Percentiles rank a stretch among this genome's conserved stretches.
Evolutionary conservation across 1,140 invertebrate species (phyloP).

Genomic region (Bombus turneri): DNA sequence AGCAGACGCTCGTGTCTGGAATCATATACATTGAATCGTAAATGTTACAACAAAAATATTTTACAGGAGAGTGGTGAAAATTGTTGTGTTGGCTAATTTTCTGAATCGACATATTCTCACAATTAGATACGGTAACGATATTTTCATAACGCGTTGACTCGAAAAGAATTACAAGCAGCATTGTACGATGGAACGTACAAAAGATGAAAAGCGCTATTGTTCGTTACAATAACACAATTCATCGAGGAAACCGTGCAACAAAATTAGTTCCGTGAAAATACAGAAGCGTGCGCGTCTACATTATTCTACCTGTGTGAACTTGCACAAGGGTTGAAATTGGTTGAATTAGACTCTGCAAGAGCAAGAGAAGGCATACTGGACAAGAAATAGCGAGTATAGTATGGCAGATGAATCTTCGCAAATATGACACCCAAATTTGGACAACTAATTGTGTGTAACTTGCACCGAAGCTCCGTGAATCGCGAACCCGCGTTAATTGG

Average conservation of each 20-base stretch:
- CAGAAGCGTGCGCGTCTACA: background rate
- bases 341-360: background rate
- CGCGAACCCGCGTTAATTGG: background rate
- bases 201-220: too few species aligned
- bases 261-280: background rate
- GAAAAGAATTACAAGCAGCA: too few species aligned
- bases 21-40: background rate
- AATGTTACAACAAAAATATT: background rate
- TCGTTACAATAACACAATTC: background rate
- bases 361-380: background rate
- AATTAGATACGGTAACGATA: too few species aligned
- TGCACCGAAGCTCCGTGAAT: background rate
- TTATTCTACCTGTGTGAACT: background rate
- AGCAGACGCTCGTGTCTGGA: background rate
- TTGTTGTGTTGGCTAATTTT: too few species aligned
- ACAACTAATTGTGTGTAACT: background rate
- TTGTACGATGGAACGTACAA: too few species aligned
- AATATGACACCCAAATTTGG: constrained; percentile 15
- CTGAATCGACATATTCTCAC: too few species aligned
- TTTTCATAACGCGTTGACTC: background rate
- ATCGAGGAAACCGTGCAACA: background rate
- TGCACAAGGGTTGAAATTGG: background rate
- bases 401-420: background rate
- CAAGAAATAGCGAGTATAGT: background rate
- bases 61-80: background rate